Percentiles rank a stretch among this genome's conserved stretches.
phyloP scores from a whole-genome alignment of 2,888 invertebrate species.

The Agrilus biguttatus region DNA sequence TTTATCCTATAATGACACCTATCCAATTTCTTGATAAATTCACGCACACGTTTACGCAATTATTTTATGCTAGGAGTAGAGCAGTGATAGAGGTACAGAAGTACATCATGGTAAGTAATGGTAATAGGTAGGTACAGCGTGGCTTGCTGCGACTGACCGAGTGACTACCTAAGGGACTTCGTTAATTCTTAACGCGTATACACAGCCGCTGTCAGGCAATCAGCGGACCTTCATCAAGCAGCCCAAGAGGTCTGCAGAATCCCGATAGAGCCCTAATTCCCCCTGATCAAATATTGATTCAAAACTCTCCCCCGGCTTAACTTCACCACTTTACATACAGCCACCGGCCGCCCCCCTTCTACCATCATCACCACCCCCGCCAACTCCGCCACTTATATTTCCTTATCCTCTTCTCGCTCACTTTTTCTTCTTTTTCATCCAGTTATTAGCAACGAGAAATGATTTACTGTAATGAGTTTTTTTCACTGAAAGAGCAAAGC shows the following conservation, averaged over 20 bases:
- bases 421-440: constrained; percentile 13
- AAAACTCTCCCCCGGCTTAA: constrained; percentile 33
- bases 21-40: too few relatives aligned
- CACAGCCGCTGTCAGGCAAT: constrained; percentile 33
- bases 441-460: constrained; percentile 41
- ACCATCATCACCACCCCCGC: constrained; percentile 18
- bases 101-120: too few relatives aligned
- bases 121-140: too few relatives aligned
- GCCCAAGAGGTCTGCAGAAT: constrained; percentile 32
- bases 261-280: constrained; percentile 36
- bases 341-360: constrained; percentile 27
- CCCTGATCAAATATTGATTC: constrained; percentile 37
- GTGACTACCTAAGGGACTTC: constrained; percentile 18
- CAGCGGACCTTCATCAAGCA: constrained; percentile 33
- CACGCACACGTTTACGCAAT: too few relatives aligned
- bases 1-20: too few relatives aligned
- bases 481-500: constrained; percentile 33
- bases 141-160: background rate
- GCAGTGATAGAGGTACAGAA: too few relatives aligned
- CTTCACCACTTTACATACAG: constrained; percentile 32
- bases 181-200: constrained; percentile 33
- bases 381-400: constrained; percentile 14
- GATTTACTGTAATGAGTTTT: constrained; percentile 45
- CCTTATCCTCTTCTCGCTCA: background rate
- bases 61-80: too few relatives aligned